Base-by-base conservation (phyloP, 2,113 vertebrate species). In the Myrmophylax atrothorax region DNA sequence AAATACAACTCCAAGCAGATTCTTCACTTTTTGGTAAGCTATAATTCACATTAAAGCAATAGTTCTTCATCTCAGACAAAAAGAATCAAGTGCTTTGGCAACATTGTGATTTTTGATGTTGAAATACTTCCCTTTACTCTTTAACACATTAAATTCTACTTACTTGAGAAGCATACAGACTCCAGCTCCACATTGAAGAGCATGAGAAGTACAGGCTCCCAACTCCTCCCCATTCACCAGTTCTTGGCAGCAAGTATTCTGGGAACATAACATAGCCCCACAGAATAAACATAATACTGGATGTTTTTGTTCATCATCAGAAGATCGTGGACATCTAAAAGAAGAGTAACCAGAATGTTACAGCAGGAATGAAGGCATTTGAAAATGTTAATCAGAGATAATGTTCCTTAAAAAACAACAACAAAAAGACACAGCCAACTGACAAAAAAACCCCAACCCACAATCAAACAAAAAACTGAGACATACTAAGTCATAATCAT, bases 151-250 rank as follows among this genome's bases (percentile, higher is more conserved):
- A 40, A 69, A 70, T 58, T 69, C 40, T 95, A 98, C 97, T 93
- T 89, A 99, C 99, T 99, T 99, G 62, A 99, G 98, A 96, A 99
- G 99, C 97, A 99, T 99, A 89, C 99, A 99, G 80, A 99, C 98
- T 92, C 99, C 99, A 49, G 99, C 99, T 66, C 99, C 99, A 94
- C 99, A 99, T 0, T 98, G 98, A 66, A 99, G 97, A 74, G 99
- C 98, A 12, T 99, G 99, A 75, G 98, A 99, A 17, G 99, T 99
- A 92, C 99, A 99, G 33, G 99, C 99, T 78, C 99, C 99, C 73
- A 99, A 94, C 50, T 99, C 98, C 77, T 99, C 99, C 40, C 99
- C 99, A 42, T 99, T 99, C 84, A 99, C 97, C 49, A 98, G 89
- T 74, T 98, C 98, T 96, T 99, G 98, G 92, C 99, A 99, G 96